Base-by-base conservation (phyloP, 2,888 invertebrate genomes). In the Chaitophorus viminalis region DNA sequence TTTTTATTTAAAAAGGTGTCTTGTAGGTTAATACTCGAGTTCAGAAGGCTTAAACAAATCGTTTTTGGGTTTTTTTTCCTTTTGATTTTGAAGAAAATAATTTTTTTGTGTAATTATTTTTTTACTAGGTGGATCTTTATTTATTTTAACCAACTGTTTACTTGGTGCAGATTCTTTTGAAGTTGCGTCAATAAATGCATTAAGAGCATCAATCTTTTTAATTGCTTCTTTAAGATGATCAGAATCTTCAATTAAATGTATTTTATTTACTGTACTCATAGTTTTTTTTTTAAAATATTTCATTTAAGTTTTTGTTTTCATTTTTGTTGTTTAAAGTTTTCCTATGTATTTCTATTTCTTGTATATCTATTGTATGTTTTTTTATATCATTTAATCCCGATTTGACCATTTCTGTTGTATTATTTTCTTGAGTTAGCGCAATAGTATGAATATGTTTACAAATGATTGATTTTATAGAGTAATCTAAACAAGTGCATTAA, bases 101-200 rank as follows among this genome's bases (percentile, higher is more conserved):
- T 14, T 31, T 33, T 36, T 33, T n/a, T n/a, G 36, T 36, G 6
- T 72, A 18, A 6, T 21, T 6, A 72, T 72, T 36, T 72, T 72
- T 72, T 72, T 72, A 72, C 21, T 72, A 14, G 36, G 36, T n/a
- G 36, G 36, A 72, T 21, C 0, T 3, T 21, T 33, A 21, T 72
- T 3, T 54, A 33, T 21, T 36, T 72, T 33, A 33, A 33, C 36
- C 0, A 72, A 33, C 72, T 72, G n/a, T n/a, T n/a, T 39, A 39
- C 33, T 72, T 31, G 33, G 21, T 21, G 36, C 6, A 6, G 36
- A 39, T 39, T 39, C 3, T 6, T 72, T 72, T 33, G 33, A 33
- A 39, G 39, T n/a, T 6, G n/a, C 75, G 46, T 76, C 17, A 46
- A 46, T 76, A 76, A 76, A 76, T 31, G 76, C 76, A 46, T 39